phyloP scores from a whole-genome alignment of 1,140 invertebrate species.

The Diuraphis noxia region DNA sequence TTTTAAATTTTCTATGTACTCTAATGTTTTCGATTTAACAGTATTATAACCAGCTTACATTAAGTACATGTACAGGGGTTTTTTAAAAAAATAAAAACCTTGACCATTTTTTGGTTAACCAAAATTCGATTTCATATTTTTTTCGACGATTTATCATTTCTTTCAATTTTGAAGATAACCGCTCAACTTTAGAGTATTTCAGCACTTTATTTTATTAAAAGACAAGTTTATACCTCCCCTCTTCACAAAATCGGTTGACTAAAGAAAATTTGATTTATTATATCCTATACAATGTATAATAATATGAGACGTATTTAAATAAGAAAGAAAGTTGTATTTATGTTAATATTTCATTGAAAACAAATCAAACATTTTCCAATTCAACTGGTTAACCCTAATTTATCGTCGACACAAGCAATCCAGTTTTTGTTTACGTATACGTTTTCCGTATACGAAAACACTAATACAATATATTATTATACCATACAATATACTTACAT shows the following conservation, averaged over 20 bases:
- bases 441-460: neutral
- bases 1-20: neutral
- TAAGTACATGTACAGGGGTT: neutral
- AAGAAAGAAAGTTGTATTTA: neutral
- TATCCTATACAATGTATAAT: neutral
- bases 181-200: neutral
- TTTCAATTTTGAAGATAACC: neutral
- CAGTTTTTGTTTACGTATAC: neutral
- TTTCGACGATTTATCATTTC: neutral
- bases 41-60: neutral
- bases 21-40: neutral
- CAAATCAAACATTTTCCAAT: neutral
- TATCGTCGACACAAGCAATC: neutral
- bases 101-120: neutral
- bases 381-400: neutral
- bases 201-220: constrained; percentile 11
- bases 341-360: neutral
- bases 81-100: neutral
- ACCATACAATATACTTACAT: neutral
- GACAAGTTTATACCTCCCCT: neutral
- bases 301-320: neutral
- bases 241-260: neutral
- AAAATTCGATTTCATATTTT: neutral
- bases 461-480: neutral
- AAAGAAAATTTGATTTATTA: neutral